Conservation (phyloP, 35 echinoderm and acorn worm species). For the Chiridota heheva region DNA sequence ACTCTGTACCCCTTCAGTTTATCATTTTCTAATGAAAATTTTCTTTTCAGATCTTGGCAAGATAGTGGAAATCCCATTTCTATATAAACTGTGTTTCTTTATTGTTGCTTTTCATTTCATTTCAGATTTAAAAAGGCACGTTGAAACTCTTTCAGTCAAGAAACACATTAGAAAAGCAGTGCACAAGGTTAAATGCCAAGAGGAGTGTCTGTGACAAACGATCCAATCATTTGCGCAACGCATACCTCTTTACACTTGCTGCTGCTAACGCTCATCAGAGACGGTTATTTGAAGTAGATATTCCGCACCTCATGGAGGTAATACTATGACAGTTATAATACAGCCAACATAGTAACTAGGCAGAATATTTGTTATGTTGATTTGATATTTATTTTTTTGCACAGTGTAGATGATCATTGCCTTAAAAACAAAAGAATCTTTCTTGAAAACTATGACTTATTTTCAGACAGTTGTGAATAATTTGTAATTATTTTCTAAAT, state of each 20-base stretch:
- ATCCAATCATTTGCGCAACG: slow-evolving; percentile 82
- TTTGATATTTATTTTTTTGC: neutral
- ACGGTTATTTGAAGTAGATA: slow-evolving; percentile 61
- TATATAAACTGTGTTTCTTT: too few relatives aligned
- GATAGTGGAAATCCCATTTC: too few relatives aligned
- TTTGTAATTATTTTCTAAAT: too few relatives aligned
- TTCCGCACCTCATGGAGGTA: slow-evolving; percentile 78
- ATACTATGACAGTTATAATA: neutral
- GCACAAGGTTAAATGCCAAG: slow-evolving; percentile 56
- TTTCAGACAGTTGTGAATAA: too few relatives aligned
- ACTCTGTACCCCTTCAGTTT: too few relatives aligned
- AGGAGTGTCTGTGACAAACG: slow-evolving; percentile 68
- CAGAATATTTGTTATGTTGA: neutral
- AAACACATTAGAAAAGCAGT: slow-evolving; percentile 58
- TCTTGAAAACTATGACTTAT: slow-evolving; percentile 12
- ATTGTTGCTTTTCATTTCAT: slow-evolving; percentile 9
- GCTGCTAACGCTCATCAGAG: slow-evolving; percentile 89
- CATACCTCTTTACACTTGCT: slow-evolving; percentile 74
- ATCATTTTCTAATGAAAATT: too few relatives aligned
- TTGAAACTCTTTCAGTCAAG: slow-evolving; percentile 85
- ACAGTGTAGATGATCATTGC: neutral
- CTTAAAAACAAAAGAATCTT: neutral
- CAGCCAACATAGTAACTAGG: neutral
- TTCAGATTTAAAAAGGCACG: slow-evolving; percentile 84
- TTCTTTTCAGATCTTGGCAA: too few relatives aligned